phyloP scores from a whole-genome alignment of 2,797 vertebrate genomes.

The Chloroceryle inda region DNA sequence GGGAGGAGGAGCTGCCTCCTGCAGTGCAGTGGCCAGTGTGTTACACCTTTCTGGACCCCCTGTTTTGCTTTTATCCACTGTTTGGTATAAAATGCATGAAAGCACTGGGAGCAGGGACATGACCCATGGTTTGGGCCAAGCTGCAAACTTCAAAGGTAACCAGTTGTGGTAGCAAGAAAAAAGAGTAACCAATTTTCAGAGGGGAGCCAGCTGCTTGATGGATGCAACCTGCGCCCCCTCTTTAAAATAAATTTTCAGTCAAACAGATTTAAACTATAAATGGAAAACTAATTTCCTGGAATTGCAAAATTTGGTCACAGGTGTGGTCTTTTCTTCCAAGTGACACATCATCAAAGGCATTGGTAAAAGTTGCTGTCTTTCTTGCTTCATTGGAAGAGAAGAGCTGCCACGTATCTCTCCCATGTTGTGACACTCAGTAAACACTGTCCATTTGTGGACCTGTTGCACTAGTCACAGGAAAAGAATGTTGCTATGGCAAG shows the following conservation, averaged over 20 bases:
- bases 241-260: not conserved
- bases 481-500: slow-evolving; percentile 22
- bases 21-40: not conserved
- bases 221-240: rapidly evolving
- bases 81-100: not conserved
- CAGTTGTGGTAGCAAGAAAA: not conserved
- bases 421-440: not conserved
- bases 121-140: not conserved
- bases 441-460: not conserved
- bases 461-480: not conserved
- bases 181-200: not conserved
- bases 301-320: not conserved
- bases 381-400: not conserved
- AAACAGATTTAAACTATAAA: not conserved
- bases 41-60: not conserved
- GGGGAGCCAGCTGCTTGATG: not conserved
- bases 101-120: not conserved
- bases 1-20: not conserved
- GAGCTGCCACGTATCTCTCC: not conserved
- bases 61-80: not conserved
- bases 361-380: not conserved
- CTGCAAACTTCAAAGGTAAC: not conserved
- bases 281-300: not conserved
- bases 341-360: not conserved
- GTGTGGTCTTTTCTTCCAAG: not conserved